A percentile compares a stretch with the other conserved stretches of the same genome.
Evolutionary conservation across 2,888 invertebrate genomes (phyloP).

Genomic region (Hydrotaea cyrtoneurina): DNA sequence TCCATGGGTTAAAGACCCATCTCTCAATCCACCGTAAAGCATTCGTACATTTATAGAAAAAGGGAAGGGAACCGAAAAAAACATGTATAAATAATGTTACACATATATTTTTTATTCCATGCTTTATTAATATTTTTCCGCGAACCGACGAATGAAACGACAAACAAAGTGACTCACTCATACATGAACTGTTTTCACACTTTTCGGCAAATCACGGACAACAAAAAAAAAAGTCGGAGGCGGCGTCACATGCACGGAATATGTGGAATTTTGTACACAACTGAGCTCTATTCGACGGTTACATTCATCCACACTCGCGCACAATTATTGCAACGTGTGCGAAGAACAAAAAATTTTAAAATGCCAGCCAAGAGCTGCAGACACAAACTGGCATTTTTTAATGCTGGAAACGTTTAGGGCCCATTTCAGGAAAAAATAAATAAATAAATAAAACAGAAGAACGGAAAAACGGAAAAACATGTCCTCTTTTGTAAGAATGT

Average conservation of each 20-base stretch:
- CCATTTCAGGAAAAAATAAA: too few relatives aligned
- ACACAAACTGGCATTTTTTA: too few relatives aligned
- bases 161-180: not conserved
- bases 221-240: not conserved
- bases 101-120: slow-evolving; percentile 25
- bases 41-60: not conserved
- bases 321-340: too few relatives aligned
- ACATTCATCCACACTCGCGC: too few relatives aligned
- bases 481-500: too few relatives aligned
- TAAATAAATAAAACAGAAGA: too few relatives aligned
- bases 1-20: not conserved
- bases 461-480: too few relatives aligned
- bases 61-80: not conserved
- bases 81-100: not conserved
- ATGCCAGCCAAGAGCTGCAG: too few relatives aligned
- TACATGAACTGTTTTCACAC: slow-evolving; percentile 33
- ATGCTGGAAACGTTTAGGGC: too few relatives aligned
- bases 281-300: too few relatives aligned
- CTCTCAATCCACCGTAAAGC: not conserved
- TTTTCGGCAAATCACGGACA: slow-evolving; percentile 4
- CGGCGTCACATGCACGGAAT: not conserved
- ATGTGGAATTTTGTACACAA: not conserved
- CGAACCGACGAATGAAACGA: slow-evolving; percentile 20
- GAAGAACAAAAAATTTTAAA: too few relatives aligned
- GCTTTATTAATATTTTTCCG: slow-evolving; percentile 47